Base-by-base conservation (phyloP, 2,888 invertebrate species). In the Phania funesta region DNA sequence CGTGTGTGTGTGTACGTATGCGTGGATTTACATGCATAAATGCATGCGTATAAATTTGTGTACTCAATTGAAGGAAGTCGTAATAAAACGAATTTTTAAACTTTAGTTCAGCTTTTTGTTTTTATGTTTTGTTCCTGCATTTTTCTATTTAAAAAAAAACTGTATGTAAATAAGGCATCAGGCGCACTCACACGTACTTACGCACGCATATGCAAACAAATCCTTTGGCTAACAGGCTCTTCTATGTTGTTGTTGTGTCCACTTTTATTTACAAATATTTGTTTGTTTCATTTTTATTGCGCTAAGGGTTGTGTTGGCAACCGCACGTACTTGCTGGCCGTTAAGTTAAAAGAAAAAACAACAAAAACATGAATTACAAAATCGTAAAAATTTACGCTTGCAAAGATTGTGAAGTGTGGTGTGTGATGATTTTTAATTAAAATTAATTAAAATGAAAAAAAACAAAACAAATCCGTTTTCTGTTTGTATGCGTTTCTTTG, bases 1-100 rank as follows among this genome's bases (percentile, higher is more conserved):
- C 18, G 38, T 54, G 32, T 62, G 38, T 54, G 41, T 64, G 38
- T 35, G 26, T 35, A 32, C 11, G 16, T 64, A 29, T 48, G 24
- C 60, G 35, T 24, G 13, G 44, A 46, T 48, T 41, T 64, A 62
- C 54, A 73, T 73, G 58, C 58, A 67, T 67, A 73, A 54, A 73
- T 73, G 73, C 64, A 68, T 74, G 56, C 54, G 50, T 78, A 44
- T 68, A 26, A 41, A 58, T 78, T 35, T 60, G 52, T 62, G 35
- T 75, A 41, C 71, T 29, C 65, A 85, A 86, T 87, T 86, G 86
- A 87, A 76, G 73, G 79, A 82, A 84, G 58, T 76, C 50, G 52
- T 62, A 71, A 81, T 79, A 68, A 81, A 75, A 48, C 67, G 52
- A 74, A 32, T 83, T 67, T 71, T 46, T 35, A 26, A 71, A 71